phyloP scores from a whole-genome alignment of 2,888 invertebrate genomes.

The Heliconius erato region DNA sequence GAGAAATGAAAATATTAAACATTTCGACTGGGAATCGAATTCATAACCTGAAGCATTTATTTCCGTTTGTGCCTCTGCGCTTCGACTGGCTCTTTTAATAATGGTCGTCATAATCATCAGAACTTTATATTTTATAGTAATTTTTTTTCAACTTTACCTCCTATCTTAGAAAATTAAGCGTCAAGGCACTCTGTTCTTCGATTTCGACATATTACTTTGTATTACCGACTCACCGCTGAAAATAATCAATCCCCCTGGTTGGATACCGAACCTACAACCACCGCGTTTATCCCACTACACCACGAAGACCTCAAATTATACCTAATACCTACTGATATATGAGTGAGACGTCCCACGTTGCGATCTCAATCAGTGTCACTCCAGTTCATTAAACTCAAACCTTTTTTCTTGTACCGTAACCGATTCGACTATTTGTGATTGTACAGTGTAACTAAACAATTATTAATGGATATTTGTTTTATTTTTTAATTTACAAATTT shows the following conservation, averaged over 20 bases:
- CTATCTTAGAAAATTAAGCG: too few relatives aligned
- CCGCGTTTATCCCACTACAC: background rate
- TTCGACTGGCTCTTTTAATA: too few relatives aligned
- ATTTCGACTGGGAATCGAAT: too few relatives aligned
- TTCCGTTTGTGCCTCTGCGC: too few relatives aligned
- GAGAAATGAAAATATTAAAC: too few relatives aligned
- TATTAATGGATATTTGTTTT: conserved; percentile 5
- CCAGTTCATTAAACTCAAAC: conserved; percentile 60
- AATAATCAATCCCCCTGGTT: background rate
- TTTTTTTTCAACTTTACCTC: too few relatives aligned
- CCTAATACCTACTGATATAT: background rate
- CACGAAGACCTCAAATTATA: too few relatives aligned
- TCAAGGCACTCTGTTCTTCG: too few relatives aligned
- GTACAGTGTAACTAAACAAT: background rate
- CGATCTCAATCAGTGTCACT: conserved; percentile 43
- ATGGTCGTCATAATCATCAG: too few relatives aligned
- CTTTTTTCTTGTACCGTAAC: conserved; percentile 36
- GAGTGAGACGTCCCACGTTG: conserved; percentile 44
- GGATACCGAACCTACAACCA: background rate
- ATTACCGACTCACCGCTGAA: background rate
- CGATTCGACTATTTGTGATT: conserved; percentile 18
- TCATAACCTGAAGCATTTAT: too few relatives aligned
- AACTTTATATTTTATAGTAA: too few relatives aligned
- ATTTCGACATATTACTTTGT: background rate
- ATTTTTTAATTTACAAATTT: background rate